Conservation (phyloP, 2,113 vertebrate genomes). For the Xiphophorus couchianus region DNA sequence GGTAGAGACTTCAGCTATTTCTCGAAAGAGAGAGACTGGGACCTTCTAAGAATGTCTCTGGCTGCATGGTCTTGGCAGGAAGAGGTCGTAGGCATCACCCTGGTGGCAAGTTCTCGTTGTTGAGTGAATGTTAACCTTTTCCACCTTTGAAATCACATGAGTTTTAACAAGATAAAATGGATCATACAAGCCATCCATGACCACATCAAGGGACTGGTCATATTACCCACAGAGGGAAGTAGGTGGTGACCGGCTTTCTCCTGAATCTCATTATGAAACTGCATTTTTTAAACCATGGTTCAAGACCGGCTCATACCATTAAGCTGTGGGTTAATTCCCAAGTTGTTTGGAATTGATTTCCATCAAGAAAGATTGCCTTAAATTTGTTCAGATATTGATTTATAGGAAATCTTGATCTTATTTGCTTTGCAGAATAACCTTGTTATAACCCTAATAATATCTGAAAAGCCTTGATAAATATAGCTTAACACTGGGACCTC, state of each 20-base stretch:
- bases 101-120: slow-evolving; percentile 43
- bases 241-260: slow-evolving; percentile 62
- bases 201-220: slow-evolving; percentile 63
- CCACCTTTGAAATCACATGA: slow-evolving; percentile 50
- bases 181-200: slow-evolving; percentile 46
- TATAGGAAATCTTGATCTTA: slow-evolving; percentile 25
- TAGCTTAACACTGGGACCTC: neutral
- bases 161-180: slow-evolving; percentile 59
- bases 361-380: slow-evolving; percentile 34
- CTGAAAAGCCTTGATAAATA: neutral
- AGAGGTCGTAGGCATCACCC: slow-evolving; percentile 30
- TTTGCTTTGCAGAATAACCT: slow-evolving; percentile 9
- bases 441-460: slow-evolving; percentile 15
- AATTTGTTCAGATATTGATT: slow-evolving; percentile 20
- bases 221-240: slow-evolving; percentile 56
- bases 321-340: slow-evolving; percentile 58
- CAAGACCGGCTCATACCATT: slow-evolving; percentile 62
- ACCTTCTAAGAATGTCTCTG: slow-evolving; percentile 9
- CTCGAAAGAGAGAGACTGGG: slow-evolving; percentile 1
- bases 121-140: slow-evolving; percentile 38
- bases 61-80: slow-evolving; percentile 12
- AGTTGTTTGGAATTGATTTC: slow-evolving; percentile 48
- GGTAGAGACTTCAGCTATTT: slow-evolving; percentile 26
- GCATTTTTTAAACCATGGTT: slow-evolving; percentile 67
- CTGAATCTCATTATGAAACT: slow-evolving; percentile 70